Evolutionary conservation across 2,797 vertebrate species (phyloP), one percentile per base, ranked within the genome.

Genomic region (Oophaga sylvatica): DNA sequence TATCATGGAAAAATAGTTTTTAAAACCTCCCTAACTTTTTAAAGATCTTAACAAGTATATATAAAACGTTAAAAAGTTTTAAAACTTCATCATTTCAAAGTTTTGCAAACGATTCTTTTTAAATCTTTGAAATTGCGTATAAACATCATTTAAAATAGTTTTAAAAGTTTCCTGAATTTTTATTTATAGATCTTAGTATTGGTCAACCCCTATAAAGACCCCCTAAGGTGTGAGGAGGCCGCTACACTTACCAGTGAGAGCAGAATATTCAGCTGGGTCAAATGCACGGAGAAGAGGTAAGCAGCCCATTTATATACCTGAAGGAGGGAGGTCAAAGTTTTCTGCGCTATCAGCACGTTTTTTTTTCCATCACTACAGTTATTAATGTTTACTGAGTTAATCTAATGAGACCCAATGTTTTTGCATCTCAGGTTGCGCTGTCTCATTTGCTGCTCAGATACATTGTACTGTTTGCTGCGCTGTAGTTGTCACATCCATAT

Each of bases 381-480:
- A 89, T 89, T 89, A 89, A 89, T 89, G 88, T 86, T 89, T 89
- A 86, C 67, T 75, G 16, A 67, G 22, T n/a, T 88, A 81, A 88
- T 88, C 87, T 88, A 75, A 35, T 82, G 48, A 48, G 7, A 15
- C 35, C 29, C 70, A 31, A 41, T 75, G 63, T 59, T 60, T 85
- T 76, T 81, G n/a, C 60, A 60, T 80, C n/a, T 4, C 16, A 4
- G n/a, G 22, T 45, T n/a, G 59, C n/a, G 35, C 35, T 26, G 60
- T 78, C 41, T 78, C 17, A 56, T 65, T 16, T 65, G 59, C 10
- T 62, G 59, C 22, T 22, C 0, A 29, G 48, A 11, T 22, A 77
- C 8, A 77, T 63, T 53, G 71, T 45, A 22, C 15, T 84, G 83
- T 84, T 76, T 84, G 76, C 26, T 56, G 45, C 6, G 29, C 63